Evolutionary conservation across 2,797 vertebrate genomes (phyloP).

Genomic region (Lithobates sylvaticus): DNA sequence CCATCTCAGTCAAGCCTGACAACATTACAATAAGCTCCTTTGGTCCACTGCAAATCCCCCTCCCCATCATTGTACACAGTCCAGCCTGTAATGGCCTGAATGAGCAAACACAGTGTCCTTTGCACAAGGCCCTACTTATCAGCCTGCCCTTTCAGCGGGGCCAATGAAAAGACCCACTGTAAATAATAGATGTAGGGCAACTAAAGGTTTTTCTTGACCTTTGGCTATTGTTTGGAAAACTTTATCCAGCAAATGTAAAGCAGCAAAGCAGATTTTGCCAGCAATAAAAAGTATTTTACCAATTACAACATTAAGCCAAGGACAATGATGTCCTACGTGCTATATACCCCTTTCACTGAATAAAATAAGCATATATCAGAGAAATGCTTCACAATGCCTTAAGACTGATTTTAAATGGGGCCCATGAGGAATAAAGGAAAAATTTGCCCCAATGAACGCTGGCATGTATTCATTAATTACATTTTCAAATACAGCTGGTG

Average conservation of each 20-base stretch:
- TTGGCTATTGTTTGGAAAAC: constrained; percentile 74
- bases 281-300: background rate
- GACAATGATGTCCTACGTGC: background rate
- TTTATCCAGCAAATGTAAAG: constrained; percentile 81
- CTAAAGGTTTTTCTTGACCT: constrained; percentile 77
- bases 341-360: background rate
- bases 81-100: constrained; percentile 85
- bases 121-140: constrained; percentile 72
- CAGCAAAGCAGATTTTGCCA: constrained; percentile 74
- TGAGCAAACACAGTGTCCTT: constrained; percentile 88
- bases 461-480: background rate
- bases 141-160: constrained; percentile 81
- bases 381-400: background rate
- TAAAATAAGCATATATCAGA: background rate
- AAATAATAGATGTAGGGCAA: constrained; percentile 76
- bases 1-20: constrained; percentile 59
- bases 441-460: background rate
- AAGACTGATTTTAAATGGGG: background rate
- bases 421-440: too few relatives aligned
- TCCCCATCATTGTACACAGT: constrained; percentile 59
- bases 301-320: background rate
- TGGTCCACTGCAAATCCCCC: constrained; percentile 67
- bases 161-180: constrained; percentile 88
- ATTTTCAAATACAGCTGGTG: too few relatives aligned
- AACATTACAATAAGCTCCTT: constrained; percentile 68